These are phyloP conservation scores for Rhopalosiphum maidis DNA, from an alignment of 1,140 invertebrate genomes.

Conservation along the genomic window DNA sequence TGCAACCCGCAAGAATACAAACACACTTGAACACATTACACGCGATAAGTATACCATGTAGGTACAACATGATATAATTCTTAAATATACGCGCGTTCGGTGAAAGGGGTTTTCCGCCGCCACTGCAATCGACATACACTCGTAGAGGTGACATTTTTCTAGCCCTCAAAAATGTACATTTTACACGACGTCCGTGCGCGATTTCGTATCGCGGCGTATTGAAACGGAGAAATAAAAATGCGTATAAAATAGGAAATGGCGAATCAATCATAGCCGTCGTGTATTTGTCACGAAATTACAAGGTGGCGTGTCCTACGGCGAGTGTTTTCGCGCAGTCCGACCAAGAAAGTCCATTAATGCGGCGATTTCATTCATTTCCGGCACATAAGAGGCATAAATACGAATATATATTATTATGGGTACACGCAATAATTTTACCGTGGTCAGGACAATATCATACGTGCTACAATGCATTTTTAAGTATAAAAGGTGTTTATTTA, in stretches of 20 bases:
- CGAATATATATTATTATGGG: background rate
- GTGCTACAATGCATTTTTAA: too few relatives aligned
- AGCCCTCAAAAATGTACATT: background rate
- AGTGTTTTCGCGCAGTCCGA: background rate
- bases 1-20: background rate
- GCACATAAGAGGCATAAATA: background rate
- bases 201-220: background rate
- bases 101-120: background rate
- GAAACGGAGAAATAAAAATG: background rate
- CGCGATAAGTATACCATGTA: background rate
- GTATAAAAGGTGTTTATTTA: too few relatives aligned
- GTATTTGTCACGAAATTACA: background rate
- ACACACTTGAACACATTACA: background rate
- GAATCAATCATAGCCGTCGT: conserved; percentile 7
- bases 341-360: conserved; percentile 42
- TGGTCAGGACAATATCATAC: too few relatives aligned
- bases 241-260: background rate
- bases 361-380: conserved; percentile 5
- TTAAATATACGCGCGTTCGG: background rate
- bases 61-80: background rate
- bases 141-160: background rate
- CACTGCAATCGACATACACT: background rate
- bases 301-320: conserved; percentile 9
- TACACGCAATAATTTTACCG: background rate
- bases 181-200: background rate